Evolutionary conservation across 2,797 vertebrate genomes (phyloP).

Genomic region (Tolypeutes matacus): DNA sequence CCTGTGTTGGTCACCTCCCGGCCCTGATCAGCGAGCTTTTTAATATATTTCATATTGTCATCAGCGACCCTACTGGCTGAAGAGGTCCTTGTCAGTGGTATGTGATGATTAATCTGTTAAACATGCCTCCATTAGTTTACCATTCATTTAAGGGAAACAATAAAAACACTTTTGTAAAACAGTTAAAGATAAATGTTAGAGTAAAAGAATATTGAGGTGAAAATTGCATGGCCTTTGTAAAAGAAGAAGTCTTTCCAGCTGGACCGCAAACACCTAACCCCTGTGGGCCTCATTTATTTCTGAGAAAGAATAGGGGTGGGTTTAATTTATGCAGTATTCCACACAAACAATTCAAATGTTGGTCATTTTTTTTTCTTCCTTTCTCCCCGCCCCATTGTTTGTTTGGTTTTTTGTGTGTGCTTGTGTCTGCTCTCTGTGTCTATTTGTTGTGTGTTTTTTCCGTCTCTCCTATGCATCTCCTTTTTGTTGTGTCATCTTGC

Average conservation of each 20-base stretch:
- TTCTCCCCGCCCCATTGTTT: too few relatives aligned
- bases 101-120: neutral
- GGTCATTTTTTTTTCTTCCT: too few relatives aligned
- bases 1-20: neutral
- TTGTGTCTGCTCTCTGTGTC: too few relatives aligned
- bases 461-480: too few relatives aligned
- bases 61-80: neutral
- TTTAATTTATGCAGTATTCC: neutral
- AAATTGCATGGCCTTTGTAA: neutral
- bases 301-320: neutral
- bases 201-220: neutral
- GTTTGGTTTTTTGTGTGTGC: too few relatives aligned
- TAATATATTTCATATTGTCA: neutral
- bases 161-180: neutral
- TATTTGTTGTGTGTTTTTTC: too few relatives aligned
- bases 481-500: too few relatives aligned
- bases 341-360: neutral
- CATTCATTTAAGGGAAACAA: neutral
- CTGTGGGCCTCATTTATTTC: neutral
- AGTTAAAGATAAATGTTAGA: neutral
- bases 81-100: neutral
- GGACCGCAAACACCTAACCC: neutral
- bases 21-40: neutral
- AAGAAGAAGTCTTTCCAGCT: neutral
- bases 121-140: neutral